Evolutionary conservation across 2,888 invertebrate genomes (phyloP).

Genomic region (Andrena chrysosceles): DNA sequence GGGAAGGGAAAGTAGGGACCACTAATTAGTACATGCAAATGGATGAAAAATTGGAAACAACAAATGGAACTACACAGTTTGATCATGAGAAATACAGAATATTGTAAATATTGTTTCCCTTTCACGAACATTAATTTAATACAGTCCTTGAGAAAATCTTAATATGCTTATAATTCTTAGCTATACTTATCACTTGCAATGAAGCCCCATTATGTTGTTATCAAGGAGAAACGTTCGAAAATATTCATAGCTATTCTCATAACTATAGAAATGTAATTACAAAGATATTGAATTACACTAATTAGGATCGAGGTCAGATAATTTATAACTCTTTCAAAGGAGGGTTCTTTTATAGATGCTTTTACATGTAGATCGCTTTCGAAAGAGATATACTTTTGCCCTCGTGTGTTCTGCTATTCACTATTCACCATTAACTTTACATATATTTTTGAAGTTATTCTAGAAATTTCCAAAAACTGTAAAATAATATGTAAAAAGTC

Average conservation of each 20-base stretch:
- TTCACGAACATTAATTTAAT: not conserved
- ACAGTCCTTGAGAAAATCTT: not conserved
- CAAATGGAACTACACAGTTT: conserved; percentile 62
- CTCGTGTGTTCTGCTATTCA: no score
- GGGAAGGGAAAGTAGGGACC: conserved; percentile 81
- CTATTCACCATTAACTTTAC: no score
- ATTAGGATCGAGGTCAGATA: not conserved
- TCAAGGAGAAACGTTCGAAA: not conserved
- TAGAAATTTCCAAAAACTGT: not conserved
- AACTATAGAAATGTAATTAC: not conserved
- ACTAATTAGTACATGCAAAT: conserved; percentile 84
- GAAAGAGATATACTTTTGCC: not conserved
- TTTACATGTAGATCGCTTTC: not conserved
- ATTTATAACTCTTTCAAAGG: not conserved
- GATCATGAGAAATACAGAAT: conserved; percentile 43
- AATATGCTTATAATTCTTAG: conserved; percentile 6
- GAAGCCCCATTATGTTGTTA: not conserved
- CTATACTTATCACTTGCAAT: not conserved
- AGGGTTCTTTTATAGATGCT: not conserved
- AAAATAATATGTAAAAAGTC: not conserved
- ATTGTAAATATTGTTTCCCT: conserved; percentile 1
- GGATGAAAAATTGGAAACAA: conserved; percentile 59
- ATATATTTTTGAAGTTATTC: not conserved
- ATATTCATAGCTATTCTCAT: not conserved
- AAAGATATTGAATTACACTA: not conserved